Percentiles rank a stretch among this genome's conserved stretches.
Evolutionary conservation across 2,113 vertebrate species (phyloP).

Genomic region (Puma concolor): DNA sequence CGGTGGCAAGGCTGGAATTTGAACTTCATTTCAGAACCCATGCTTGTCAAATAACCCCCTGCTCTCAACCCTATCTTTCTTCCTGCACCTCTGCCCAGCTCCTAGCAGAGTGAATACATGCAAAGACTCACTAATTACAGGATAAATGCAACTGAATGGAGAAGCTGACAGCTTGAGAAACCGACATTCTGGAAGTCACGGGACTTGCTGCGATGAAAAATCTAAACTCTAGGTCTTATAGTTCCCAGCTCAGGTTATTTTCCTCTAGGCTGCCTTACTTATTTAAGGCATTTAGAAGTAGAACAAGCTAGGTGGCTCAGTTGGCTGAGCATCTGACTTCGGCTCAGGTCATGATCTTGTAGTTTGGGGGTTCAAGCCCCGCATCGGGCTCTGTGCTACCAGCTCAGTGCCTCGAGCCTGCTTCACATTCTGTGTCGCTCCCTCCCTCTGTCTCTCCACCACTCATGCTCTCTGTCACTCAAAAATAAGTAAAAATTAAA

Average conservation of each 20-base stretch:
- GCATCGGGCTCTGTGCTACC: too few relatives aligned
- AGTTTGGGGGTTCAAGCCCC: too few relatives aligned
- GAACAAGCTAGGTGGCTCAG: too few relatives aligned
- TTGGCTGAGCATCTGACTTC: too few relatives aligned
- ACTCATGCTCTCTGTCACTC: too few relatives aligned
- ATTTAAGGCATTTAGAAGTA: background rate
- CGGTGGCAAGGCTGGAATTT: background rate
- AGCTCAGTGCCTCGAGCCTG: too few relatives aligned
- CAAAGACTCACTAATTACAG: background rate
- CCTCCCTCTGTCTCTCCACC: too few relatives aligned
- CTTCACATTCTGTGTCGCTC: too few relatives aligned
- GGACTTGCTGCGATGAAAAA: conserved; percentile 22
- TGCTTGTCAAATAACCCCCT: background rate
- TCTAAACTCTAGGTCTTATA: background rate
- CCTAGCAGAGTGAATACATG: background rate
- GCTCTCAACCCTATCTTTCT: background rate
- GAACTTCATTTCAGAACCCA: background rate
- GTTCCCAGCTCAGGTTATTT: background rate
- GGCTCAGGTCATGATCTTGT: too few relatives aligned
- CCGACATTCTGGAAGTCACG: background rate
- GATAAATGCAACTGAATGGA: background rate
- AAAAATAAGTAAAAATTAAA: too few relatives aligned
- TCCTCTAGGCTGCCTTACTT: background rate
- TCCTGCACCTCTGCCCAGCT: background rate
- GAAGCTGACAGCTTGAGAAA: background rate